A percentile compares a stretch with the other conserved stretches of the same genome.
Evolutionary conservation across 1,140 invertebrate genomes (phyloP).

Genomic region (Halictus rubicundus): DNA sequence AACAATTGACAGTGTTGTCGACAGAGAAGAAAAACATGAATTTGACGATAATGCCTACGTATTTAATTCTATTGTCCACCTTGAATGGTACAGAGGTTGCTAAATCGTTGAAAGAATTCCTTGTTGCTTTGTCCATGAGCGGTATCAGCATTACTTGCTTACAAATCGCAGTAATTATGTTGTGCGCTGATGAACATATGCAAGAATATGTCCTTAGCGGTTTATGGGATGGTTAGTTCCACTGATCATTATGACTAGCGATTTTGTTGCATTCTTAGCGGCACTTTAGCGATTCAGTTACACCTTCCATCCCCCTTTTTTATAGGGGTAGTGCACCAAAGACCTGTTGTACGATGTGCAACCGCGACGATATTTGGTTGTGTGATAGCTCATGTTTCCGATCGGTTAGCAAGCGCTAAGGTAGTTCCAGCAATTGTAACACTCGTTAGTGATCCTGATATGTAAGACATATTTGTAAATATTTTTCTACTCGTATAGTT

Average conservation of each 20-base stretch:
- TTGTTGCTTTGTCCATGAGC: conserved; percentile 73
- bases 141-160: conserved; percentile 80
- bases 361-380: conserved; percentile 84
- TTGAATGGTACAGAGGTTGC: conserved; percentile 69
- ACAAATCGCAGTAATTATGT: conserved; percentile 81
- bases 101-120: conserved; percentile 73
- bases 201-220: conserved; percentile 84
- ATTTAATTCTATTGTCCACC: conserved; percentile 74
- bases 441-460: conserved; percentile 85
- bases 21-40: conserved; percentile 62
- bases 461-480: conserved; percentile 79
- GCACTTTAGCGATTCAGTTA: conserved; percentile 11
- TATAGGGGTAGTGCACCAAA: conserved; percentile 84
- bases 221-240: conserved; percentile 84
- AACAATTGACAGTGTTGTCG: conserved; percentile 65
- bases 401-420: conserved; percentile 82
- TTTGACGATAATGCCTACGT: conserved; percentile 71
- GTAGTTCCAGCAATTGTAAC: conserved; percentile 87
- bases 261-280: background rate
- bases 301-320: conserved; percentile 47
- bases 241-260: background rate
- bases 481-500: background rate
- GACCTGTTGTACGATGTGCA: conserved; percentile 82
- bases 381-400: conserved; percentile 82
- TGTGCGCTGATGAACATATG: conserved; percentile 79